Conservation (phyloP, 1,140 invertebrate species). For the Eurosta solidaginis region DNA sequence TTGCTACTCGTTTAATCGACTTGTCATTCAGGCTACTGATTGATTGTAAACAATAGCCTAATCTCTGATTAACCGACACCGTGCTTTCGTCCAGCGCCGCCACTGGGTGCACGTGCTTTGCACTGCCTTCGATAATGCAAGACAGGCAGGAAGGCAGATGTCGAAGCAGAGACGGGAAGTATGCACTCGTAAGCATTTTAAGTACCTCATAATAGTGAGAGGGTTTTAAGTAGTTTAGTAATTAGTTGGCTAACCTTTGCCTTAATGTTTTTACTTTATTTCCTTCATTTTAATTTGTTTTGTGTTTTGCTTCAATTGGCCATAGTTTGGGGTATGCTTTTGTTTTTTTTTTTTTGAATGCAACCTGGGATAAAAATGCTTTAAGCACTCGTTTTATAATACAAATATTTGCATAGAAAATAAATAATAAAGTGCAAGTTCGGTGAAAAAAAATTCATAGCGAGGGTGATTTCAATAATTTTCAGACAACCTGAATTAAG, state of each 20-base stretch:
- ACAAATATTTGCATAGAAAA: neutral
- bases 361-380: too few relatives aligned
- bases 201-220: conserved; percentile 9
- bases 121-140: neutral
- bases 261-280: neutral
- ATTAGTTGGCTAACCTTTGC: conserved; percentile 22
- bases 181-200: conserved; percentile 12
- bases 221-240: conserved; percentile 21
- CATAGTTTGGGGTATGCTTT: too few relatives aligned
- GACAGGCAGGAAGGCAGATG: too few relatives aligned
- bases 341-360: neutral
- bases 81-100: neutral
- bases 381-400: neutral
- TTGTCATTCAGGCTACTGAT: too few relatives aligned
- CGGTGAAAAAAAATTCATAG: too few relatives aligned
- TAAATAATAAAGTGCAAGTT: neutral
- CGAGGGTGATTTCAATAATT: too few relatives aligned
- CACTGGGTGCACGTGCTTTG: neutral
- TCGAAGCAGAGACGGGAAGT: neutral
- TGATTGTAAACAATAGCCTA: too few relatives aligned
- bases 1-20: too few relatives aligned
- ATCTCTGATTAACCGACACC: too few relatives aligned
- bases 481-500: too few relatives aligned
- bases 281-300: neutral
- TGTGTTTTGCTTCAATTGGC: neutral